A percentile compares a stretch with the other conserved stretches of the same genome.
Conservation (phyloP, 2,113 vertebrate species). For the Psittacus erithacus region DNA sequence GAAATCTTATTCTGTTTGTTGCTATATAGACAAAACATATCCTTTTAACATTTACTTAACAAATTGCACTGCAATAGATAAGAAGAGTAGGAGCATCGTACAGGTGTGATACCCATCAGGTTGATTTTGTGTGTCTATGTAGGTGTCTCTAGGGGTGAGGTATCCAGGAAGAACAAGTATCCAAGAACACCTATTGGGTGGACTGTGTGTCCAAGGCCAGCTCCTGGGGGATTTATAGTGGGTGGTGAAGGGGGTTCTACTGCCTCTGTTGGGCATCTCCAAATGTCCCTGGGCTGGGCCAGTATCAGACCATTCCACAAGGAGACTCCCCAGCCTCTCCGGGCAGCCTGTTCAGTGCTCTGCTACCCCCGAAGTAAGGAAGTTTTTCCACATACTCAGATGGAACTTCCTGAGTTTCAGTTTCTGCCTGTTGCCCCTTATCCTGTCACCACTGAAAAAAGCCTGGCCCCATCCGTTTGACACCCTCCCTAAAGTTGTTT, state of each 20-base stretch:
- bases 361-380: neutral
- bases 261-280: neutral
- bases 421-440: neutral
- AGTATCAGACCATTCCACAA: neutral
- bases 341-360: neutral
- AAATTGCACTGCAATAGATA: neutral
- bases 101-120: too few species aligned
- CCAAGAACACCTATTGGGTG: neutral
- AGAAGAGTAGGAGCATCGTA: neutral
- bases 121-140: neutral
- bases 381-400: neutral
- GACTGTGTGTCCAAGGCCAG: neutral
- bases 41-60: neutral
- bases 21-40: neutral
- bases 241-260: fast-evolving
- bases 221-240: neutral
- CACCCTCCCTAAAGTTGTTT: neutral
- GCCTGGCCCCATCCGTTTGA: neutral
- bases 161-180: neutral
- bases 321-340: neutral
- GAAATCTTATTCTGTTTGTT: neutral
- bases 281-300: neutral
- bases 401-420: neutral
- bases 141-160: neutral
- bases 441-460: neutral